Conservation (phyloP, 1,140 invertebrate genomes). For the Sarcophaga peregrina region DNA sequence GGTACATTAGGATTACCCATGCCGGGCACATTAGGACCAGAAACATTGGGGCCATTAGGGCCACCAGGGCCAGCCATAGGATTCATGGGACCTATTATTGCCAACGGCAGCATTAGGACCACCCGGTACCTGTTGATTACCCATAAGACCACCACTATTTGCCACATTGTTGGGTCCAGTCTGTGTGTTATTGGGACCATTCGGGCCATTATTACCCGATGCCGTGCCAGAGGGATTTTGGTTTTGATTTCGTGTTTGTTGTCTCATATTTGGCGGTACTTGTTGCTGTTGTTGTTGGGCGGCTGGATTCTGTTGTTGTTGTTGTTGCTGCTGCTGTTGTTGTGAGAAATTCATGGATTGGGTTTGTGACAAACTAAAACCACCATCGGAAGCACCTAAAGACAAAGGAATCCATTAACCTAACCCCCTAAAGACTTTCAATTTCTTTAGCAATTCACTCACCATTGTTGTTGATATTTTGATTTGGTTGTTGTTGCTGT, state of each 20-base stretch:
- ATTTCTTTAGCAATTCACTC: constrained; percentile 28
- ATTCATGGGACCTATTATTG: constrained; percentile 26
- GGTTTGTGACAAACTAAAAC: constrained; percentile 79
- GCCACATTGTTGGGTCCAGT: constrained; percentile 36
- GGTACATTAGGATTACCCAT: constrained; percentile 43
- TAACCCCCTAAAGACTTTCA: too few relatives aligned
- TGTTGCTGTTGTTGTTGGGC: constrained; percentile 60
- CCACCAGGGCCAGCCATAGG: constrained; percentile 46
- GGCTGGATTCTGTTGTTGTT: not conserved
- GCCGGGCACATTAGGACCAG: constrained; percentile 33
- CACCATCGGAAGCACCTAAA: constrained; percentile 71
- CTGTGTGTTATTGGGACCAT: constrained; percentile 34
- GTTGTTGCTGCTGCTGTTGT: constrained; percentile 66
- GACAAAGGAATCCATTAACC: not conserved
- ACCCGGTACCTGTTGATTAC: constrained; percentile 49
- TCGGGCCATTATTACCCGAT: constrained; percentile 53
- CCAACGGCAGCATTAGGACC: constrained; percentile 28
- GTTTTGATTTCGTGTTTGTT: constrained; percentile 59
- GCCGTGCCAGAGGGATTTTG: constrained; percentile 58
- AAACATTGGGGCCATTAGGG: constrained; percentile 30
- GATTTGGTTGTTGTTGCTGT: constrained; percentile 65
- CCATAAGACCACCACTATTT: constrained; percentile 43
- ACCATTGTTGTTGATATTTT: constrained; percentile 65
- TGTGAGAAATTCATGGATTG: constrained; percentile 87
- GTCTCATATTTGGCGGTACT: constrained; percentile 64